Base-by-base conservation (phyloP, 2,113 vertebrate genomes). In the Apus apus region DNA sequence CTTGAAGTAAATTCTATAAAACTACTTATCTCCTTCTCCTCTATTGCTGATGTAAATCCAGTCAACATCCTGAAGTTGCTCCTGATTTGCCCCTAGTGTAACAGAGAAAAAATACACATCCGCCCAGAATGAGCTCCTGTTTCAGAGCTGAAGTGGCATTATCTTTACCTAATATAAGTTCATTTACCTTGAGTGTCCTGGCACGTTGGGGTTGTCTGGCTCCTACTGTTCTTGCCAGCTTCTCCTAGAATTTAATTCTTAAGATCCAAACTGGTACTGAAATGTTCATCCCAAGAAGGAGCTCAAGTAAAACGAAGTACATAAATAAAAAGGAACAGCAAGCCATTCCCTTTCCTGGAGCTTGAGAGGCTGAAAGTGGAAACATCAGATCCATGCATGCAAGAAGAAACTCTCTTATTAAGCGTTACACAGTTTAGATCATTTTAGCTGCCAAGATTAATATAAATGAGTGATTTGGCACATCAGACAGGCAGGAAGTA, bases 371-470 rank as follows among this genome's bases (percentile, higher is more conserved):
- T 70, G 11, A 71, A 72, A 66, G 27, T 4, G 1, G 48, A 83
- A 87, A 60, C 32, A 29, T 93, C 29, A 21, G 9, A 79, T 68
- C 78, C 50, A 57, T 54, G 25, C 21, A 21, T 76, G 54, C 7
- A 89, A 72, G 65, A 84, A 67, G 53, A 81, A 87, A 40, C 16
- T 54, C 65, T 45, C 12, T 85, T 54, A 75, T 66, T 76, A 93
- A 92, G 27, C 40, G 51, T 78, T 87, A 82, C 75, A 82, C 9
- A 46, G 45, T 79, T 85, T 22, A 53, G 80, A 40, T 61, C 78
- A 34, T 81, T 89, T 78, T 53, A 91, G 20, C 62, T 94, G 25
- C 50, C 36, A 58, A 65, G 50, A 65, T 89, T 94, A 75, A 75
- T 48, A 25, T 12, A n/a, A 11, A 66, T 84, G 8, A 45, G 19